These are phyloP conservation scores for Dinoponera quadriceps DNA, from an alignment of 1,140 invertebrate species.

Conservation along the genomic window DNA sequence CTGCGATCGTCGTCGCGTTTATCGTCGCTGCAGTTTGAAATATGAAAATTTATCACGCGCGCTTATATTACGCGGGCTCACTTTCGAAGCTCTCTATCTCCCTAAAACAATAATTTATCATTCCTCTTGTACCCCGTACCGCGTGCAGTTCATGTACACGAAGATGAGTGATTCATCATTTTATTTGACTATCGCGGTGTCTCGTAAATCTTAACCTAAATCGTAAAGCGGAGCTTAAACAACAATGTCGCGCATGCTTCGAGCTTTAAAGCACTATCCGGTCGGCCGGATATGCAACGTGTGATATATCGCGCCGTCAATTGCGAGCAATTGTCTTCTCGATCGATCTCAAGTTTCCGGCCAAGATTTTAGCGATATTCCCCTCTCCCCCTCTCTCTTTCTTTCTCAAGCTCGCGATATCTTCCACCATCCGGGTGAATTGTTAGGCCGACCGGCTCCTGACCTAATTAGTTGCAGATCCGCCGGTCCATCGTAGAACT, in stretches of 20 bases:
- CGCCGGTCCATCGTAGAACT: conserved; percentile 38
- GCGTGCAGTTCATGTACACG: not conserved
- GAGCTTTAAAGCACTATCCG: conserved; percentile 11
- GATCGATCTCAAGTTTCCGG: conserved; percentile 52
- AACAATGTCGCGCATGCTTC: not conserved
- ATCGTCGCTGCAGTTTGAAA: not conserved
- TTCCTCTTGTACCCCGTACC: not conserved
- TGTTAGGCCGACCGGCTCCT: conserved; percentile 69
- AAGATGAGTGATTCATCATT: conserved; percentile 16
- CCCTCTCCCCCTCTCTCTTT: not conserved
- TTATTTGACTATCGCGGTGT: conserved; percentile 5
- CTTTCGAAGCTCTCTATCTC: not conserved
- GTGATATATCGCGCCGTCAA: conserved; percentile 11
- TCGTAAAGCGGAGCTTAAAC: not conserved
- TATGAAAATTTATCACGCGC: not conserved
- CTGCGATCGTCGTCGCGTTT: not conserved
- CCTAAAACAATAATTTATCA: not conserved
- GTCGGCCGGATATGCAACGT: not conserved
- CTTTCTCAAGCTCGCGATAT: conserved; percentile 58
- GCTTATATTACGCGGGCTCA: not conserved
- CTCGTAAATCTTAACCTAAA: conserved; percentile 40
- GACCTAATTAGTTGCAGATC: conserved; percentile 72
- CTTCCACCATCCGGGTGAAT: conserved; percentile 59
- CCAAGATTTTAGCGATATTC: conserved; percentile 56
- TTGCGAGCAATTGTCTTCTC: conserved; percentile 38